Percentiles rank a stretch among this genome's conserved stretches.
Evolutionary conservation across 1,140 invertebrate genomes (phyloP).

Genomic region (Piezodorus guildinii): DNA sequence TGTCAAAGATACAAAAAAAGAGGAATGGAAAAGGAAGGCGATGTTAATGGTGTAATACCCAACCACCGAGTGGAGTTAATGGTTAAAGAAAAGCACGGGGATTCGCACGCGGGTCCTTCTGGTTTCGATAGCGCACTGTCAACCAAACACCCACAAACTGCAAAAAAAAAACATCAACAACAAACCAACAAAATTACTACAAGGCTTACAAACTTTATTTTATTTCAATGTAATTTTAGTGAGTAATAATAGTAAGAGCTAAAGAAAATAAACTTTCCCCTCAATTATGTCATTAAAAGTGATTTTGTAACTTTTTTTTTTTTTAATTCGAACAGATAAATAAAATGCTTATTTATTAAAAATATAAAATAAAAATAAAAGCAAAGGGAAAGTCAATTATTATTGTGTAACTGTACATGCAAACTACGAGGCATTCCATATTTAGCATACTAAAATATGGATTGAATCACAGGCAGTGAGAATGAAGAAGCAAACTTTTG

Average conservation of each 20-base stretch:
- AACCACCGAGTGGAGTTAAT: conserved; percentile 19
- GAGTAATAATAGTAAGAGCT: no score
- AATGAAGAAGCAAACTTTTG: no score
- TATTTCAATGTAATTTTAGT: no score
- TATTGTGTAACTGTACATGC: neutral
- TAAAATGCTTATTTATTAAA: no score
- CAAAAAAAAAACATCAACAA: conserved; percentile 12
- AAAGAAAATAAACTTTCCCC: no score
- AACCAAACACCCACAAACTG: conserved; percentile 96
- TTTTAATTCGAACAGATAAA: no score
- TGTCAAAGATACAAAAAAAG: neutral
- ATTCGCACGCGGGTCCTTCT: conserved; percentile 91
- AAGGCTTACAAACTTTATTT: no score
- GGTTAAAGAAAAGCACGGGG: conserved; percentile 88
- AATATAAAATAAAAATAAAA: neutral
- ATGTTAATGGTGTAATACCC: conserved; percentile 7
- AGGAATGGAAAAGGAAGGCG: conserved; percentile 1
- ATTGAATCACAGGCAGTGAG: neutral
- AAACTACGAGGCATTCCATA: conserved; percentile 8
- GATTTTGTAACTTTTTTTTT: no score
- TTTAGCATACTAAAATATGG: neutral
- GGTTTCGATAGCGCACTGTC: conserved; percentile 90
- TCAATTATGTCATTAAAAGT: no score
- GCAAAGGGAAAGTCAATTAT: neutral
- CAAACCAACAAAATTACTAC: conserved; percentile 13